Percentiles rank a stretch among this genome's conserved stretches.
Evolutionary conservation across 1,140 invertebrate genomes (phyloP).

Genomic region (Calliopsis andreniformis): DNA sequence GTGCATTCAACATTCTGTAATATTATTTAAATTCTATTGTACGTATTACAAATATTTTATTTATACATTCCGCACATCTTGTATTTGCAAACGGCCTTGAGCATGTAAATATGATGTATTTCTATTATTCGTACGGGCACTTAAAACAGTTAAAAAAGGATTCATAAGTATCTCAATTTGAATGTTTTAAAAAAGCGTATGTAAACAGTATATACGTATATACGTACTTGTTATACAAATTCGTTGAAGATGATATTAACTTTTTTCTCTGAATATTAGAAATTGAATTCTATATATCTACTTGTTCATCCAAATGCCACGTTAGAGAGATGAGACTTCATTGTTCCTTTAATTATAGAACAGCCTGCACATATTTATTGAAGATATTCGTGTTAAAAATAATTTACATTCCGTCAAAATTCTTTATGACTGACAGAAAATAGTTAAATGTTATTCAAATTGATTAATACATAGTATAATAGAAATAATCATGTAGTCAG

Average conservation of each 20-base stretch:
- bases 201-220: slow-evolving; percentile 20
- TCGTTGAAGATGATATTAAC: slow-evolving; percentile 17
- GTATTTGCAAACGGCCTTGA: slow-evolving; percentile 24
- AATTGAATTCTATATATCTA: slow-evolving; percentile 18
- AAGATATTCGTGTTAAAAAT: slow-evolving; percentile 21
- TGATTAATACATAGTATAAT: slow-evolving; percentile 3
- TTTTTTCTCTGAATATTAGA: slow-evolving; percentile 9
- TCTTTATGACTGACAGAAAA: slow-evolving; percentile 17
- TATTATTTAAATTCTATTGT: slow-evolving; percentile 28
- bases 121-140: slow-evolving; percentile 23
- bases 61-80: slow-evolving; percentile 50
- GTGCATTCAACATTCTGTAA: slow-evolving; percentile 8
- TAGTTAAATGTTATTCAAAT: slow-evolving; percentile 10
- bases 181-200: slow-evolving; percentile 11
- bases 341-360: slow-evolving; percentile 30
- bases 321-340: slow-evolving; percentile 21
- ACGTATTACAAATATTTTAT: slow-evolving; percentile 47
- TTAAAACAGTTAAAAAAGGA: slow-evolving; percentile 7
- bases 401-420: slow-evolving; percentile 47
- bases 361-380: slow-evolving; percentile 23
- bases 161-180: slow-evolving; percentile 27
- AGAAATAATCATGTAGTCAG: slow-evolving; percentile 10
- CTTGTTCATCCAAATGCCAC: slow-evolving; percentile 11
- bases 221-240: not conserved
- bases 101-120: slow-evolving; percentile 30